Evolutionary conservation across 2,797 vertebrate genomes (phyloP).

Genomic region (Mormyrops attenuatus): DNA sequence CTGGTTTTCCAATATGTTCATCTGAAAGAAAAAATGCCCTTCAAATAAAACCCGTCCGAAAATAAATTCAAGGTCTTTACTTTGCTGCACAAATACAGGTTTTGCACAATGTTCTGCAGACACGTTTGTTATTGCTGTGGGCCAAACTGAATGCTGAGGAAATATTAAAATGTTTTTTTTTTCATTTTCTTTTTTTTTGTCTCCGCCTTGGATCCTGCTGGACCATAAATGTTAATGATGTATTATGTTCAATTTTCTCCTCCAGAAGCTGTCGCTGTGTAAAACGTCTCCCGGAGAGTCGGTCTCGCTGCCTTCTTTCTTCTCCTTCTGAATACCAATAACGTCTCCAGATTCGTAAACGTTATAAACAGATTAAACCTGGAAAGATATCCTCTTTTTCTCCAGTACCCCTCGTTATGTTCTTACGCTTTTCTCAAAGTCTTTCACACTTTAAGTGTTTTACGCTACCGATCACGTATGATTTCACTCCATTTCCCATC

Average conservation of each 20-base stretch:
- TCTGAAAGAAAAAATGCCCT: conserved; percentile 13
- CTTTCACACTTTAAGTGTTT: background rate
- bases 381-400: conserved; percentile 30
- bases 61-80: conserved; percentile 21
- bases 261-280: conserved; percentile 31
- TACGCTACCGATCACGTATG: background rate
- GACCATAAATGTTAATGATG: conserved; percentile 38
- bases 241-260: conserved; percentile 35
- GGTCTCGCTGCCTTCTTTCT: conserved; percentile 17
- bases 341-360: conserved; percentile 12
- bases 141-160: background rate
- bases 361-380: conserved; percentile 22
- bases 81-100: conserved; percentile 22
- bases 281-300: conserved; percentile 24
- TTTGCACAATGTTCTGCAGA: conserved; percentile 18
- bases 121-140: conserved; percentile 22
- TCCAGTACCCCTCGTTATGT: background rate
- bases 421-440: background rate
- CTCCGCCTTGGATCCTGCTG: conserved; percentile 24
- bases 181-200: conserved; percentile 21
- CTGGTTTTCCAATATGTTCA: conserved; percentile 15
- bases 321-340: conserved; percentile 18
- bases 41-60: conserved; percentile 26
- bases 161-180: conserved; percentile 7
- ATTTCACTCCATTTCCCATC: background rate